Evolutionary conservation across 2,797 vertebrate genomes (phyloP).

Genomic region (Malurus leucopterus): DNA sequence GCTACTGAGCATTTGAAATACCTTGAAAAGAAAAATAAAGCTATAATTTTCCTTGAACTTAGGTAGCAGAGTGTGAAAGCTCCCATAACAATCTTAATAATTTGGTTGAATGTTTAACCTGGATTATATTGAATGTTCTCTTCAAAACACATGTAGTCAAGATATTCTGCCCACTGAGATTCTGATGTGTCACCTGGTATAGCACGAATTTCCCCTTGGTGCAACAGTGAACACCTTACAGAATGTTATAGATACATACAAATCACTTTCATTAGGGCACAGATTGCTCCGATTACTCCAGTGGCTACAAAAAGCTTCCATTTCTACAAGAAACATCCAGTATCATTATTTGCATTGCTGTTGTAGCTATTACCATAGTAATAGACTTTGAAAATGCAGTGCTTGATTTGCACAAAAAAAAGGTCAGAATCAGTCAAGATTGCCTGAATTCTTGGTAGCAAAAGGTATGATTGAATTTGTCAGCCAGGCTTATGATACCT

Average conservation of each 20-base stretch:
- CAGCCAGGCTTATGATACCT: not conserved
- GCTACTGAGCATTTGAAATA: not conserved
- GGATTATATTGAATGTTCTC: not conserved
- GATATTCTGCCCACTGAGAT: not conserved
- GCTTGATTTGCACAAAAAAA: not conserved
- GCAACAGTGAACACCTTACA: not conserved
- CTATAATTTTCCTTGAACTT: not conserved
- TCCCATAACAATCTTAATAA: not conserved
- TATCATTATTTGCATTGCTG: not conserved
- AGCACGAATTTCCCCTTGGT: not conserved
- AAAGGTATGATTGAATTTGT: not conserved
- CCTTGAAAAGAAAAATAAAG: not conserved
- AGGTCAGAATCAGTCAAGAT: not conserved
- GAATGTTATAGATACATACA: not conserved
- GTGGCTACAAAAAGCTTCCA: not conserved
- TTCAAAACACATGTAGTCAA: not conserved
- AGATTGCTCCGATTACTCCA: not conserved
- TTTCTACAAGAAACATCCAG: not conserved
- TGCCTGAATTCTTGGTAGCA: not conserved
- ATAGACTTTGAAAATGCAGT: not conserved
- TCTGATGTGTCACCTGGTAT: not conserved
- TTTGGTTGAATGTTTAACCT: not conserved
- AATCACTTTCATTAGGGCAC: not conserved
- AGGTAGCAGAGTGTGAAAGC: not conserved
- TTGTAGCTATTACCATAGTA: not conserved